A percentile compares a stretch with the other conserved stretches of the same genome.
Conservation (phyloP, 1,140 invertebrate species). For the Bombus fervidus region DNA sequence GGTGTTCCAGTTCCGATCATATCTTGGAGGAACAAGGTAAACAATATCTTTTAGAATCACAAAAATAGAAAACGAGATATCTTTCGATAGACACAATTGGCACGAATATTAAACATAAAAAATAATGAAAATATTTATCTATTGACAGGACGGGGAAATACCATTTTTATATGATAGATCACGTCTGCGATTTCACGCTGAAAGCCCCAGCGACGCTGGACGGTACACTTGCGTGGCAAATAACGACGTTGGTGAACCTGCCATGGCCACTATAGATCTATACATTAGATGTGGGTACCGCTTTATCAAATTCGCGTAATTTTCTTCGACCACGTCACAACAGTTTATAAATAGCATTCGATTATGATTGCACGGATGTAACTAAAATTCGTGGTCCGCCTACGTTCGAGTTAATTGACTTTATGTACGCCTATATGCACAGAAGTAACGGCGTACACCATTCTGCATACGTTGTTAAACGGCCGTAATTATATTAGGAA, state of each 20-base stretch:
- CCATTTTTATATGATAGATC: conserved; percentile 85
- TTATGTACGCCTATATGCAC: conserved; percentile 51
- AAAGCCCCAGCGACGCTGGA: conserved; percentile 86
- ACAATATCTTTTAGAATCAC: not conserved
- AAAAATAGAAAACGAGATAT: not conserved
- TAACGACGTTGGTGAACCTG: conserved; percentile 89
- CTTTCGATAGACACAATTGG: too few relatives aligned
- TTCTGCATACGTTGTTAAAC: conserved; percentile 38
- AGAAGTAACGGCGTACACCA: conserved; percentile 64
- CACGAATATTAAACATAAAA: not conserved
- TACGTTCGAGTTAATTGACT: conserved; percentile 60
- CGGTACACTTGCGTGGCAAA: conserved; percentile 88
- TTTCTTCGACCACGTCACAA: not conserved
- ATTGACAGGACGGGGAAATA: conserved; percentile 84
- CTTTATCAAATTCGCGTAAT: not conserved
- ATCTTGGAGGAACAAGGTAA: conserved; percentile 87
- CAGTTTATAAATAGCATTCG: not conserved
- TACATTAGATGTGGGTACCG: conserved; percentile 84
- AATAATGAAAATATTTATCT: conserved; percentile 14
- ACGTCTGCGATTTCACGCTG: conserved; percentile 86
- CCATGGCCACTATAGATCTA: conserved; percentile 84
- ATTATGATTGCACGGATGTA: not conserved
- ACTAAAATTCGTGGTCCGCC: not conserved
- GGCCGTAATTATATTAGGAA: conserved; percentile 68
- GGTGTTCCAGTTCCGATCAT: conserved; percentile 88